A percentile compares a stretch with the other conserved stretches of the same genome.
Conservation (phyloP, 2,113 vertebrate genomes). For the Oenanthe melanoleuca region DNA sequence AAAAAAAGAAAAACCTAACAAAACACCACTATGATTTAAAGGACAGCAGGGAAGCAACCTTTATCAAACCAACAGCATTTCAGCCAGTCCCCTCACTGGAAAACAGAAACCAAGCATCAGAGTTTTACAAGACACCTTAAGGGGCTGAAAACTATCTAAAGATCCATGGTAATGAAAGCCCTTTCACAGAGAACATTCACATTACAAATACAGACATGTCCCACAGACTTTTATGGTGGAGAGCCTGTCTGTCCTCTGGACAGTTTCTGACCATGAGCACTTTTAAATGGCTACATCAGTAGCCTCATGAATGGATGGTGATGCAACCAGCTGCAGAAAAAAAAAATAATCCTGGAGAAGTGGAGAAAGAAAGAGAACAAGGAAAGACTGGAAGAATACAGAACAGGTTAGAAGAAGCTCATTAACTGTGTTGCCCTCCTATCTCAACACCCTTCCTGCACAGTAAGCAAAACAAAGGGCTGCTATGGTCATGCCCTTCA, state of each 20-base stretch:
- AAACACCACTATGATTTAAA: background rate
- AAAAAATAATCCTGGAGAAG: background rate
- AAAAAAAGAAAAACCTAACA: background rate
- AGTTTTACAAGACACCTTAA: background rate
- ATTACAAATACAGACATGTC: background rate
- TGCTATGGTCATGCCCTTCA: background rate
- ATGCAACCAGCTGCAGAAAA: background rate
- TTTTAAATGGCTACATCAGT: background rate
- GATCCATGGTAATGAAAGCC: background rate
- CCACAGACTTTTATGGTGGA: background rate
- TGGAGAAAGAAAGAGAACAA: background rate
- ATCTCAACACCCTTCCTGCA: background rate
- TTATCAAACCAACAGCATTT: background rate
- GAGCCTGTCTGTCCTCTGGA: background rate
- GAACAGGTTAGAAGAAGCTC: background rate
- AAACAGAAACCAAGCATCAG: background rate
- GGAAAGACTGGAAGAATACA: background rate
- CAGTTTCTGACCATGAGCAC: background rate
- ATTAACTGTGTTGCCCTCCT: background rate
- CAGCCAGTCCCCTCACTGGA: background rate
- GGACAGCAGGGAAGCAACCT: background rate
- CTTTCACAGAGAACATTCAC: background rate
- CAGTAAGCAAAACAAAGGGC: background rate
- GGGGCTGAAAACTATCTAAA: background rate
- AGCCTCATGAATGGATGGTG: background rate